Evolutionary conservation across 2,113 vertebrate species (phyloP).

Genomic region (Antennarius striatus): DNA sequence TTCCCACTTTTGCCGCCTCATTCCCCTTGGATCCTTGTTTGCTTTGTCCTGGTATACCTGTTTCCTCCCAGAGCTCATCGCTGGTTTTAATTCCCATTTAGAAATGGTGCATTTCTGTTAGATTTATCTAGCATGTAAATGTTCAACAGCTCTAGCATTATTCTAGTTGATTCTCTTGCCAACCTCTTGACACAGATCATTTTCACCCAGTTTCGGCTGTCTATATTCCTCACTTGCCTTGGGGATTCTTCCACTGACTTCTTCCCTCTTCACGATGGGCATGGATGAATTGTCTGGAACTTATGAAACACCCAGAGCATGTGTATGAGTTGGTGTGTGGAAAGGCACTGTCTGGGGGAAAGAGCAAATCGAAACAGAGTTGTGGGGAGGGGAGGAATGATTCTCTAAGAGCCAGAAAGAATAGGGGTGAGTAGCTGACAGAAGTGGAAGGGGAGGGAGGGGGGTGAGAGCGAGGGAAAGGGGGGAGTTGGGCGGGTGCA

Average conservation of each 20-base stretch:
- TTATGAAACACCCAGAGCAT: slow-evolving; percentile 77
- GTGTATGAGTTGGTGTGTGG: slow-evolving; percentile 58
- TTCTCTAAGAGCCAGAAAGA: slow-evolving; percentile 56
- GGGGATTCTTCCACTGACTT: slow-evolving; percentile 13
- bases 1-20: too few relatives aligned
- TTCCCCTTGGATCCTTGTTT: not conserved
- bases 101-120: too few relatives aligned
- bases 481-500: slow-evolving; percentile 81
- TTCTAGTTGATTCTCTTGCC: too few relatives aligned
- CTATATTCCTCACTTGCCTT: slow-evolving; percentile 5
- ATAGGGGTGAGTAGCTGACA: slow-evolving; percentile 54
- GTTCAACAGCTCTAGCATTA: too few relatives aligned
- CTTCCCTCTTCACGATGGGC: slow-evolving; percentile 67
- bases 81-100: not conserved
- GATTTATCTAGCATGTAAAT: too few relatives aligned
- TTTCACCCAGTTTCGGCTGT: not conserved
- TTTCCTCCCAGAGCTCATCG: not conserved
- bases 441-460: slow-evolving; percentile 34
- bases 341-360: slow-evolving; percentile 49
- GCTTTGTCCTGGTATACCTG: not conserved
- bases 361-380: slow-evolving; percentile 46
- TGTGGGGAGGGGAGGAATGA: slow-evolving; percentile 43
- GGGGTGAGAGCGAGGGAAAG: slow-evolving; percentile 45
- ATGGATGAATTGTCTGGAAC: slow-evolving; percentile 66
- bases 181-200: slow-evolving; percentile 3